phyloP scores from a whole-genome alignment of 2,888 invertebrate species.

The Lathronympha strigana region DNA sequence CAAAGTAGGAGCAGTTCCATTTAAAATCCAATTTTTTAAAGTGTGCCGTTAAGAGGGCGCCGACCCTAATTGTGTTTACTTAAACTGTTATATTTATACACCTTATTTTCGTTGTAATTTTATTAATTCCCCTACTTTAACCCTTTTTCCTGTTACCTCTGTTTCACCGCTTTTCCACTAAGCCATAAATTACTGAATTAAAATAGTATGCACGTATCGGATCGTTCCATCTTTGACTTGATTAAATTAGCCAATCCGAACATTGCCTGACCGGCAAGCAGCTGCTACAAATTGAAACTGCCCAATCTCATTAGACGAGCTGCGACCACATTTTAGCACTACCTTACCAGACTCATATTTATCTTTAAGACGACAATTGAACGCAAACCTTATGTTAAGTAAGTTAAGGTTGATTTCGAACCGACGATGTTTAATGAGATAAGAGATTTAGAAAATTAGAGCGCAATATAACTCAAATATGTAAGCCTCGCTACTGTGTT shows the following conservation, averaged over 20 bases:
- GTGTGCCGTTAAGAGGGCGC: too few relatives aligned
- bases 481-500: not conserved
- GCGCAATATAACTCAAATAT: not conserved
- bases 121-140: too few relatives aligned
- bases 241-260: conserved; percentile 27
- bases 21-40: too few relatives aligned
- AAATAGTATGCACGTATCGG: not conserved
- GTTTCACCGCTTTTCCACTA: not conserved
- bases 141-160: too few relatives aligned
- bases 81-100: too few relatives aligned
- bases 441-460: not conserved
- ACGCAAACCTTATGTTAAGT: not conserved
- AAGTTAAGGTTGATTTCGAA: not conserved
- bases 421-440: not conserved
- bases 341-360: not conserved
- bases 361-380: not conserved
- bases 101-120: too few relatives aligned
- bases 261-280: conserved; percentile 25
- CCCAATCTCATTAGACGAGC: conserved; percentile 28
- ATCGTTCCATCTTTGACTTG: conserved; percentile 13
- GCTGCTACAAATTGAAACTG: conserved; percentile 29
- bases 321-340: conserved; percentile 2
- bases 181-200: not conserved
- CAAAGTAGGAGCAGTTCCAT: too few relatives aligned
- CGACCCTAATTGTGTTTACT: too few relatives aligned